phyloP scores from a whole-genome alignment of 2,797 vertebrate species.

The Remorina albescens region DNA sequence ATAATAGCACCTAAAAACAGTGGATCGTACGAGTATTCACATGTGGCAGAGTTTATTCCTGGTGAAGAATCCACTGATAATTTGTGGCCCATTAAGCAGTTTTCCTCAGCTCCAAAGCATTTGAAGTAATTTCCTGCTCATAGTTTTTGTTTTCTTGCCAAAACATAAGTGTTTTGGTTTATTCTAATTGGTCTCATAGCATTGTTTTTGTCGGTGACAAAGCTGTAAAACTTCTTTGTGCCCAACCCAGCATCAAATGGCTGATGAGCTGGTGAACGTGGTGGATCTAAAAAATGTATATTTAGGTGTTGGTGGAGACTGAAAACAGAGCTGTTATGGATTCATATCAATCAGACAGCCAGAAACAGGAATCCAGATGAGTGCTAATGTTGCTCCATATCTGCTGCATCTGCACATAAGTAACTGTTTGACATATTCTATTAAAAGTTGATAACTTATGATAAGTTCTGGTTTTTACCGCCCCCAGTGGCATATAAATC shows the following conservation, averaged over 20 bases:
- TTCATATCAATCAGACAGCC: neutral
- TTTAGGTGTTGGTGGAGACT: neutral
- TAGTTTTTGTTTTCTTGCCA: too few species aligned
- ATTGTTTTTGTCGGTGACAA: neutral
- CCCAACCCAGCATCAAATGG: neutral
- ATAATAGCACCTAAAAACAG: neutral
- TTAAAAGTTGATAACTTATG: neutral
- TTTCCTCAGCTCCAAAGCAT: neutral
- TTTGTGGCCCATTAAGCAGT: neutral
- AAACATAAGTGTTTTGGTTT: neutral
- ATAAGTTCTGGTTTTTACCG: neutral
- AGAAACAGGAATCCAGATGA: neutral
- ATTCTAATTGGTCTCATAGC: neutral
- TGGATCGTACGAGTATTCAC: too few species aligned
- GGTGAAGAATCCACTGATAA: neutral
- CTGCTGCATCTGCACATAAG: neutral
- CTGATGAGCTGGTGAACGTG: neutral
- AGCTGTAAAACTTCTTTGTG: neutral
- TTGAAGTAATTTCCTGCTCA: neutral
- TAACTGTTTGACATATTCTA: neutral
- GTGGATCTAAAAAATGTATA: neutral
- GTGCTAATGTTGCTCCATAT: neutral
- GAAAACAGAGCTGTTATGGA: neutral
- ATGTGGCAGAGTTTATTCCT: neutral
- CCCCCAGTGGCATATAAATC: conserved; percentile 1